Base-by-base conservation (phyloP, 2,797 vertebrate genomes). In the Remorina albescens region DNA sequence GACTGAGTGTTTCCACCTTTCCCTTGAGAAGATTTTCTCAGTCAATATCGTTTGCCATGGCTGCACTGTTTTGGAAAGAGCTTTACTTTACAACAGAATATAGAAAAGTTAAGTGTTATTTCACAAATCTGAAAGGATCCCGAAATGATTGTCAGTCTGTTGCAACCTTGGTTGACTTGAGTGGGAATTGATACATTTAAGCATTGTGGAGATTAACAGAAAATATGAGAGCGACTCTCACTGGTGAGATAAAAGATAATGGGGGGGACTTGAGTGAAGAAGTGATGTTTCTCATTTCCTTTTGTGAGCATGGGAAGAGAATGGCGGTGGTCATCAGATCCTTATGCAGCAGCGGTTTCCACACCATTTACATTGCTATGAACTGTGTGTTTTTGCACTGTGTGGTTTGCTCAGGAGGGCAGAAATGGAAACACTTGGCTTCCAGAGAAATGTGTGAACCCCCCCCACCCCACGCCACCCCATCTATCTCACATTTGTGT, bases 281-380 rank as follows among this genome's bases (percentile, higher is more conserved):
- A 75, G 75, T 37, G 62, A 84, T 87, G 81, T 85, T 87, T 91
- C 82, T 91, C 83, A 84, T 93, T 92, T 93, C 83, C 86, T 81
- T 63, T 71, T 67, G 72, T 64, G 86, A 64, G 72, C 67, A 82
- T 82, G 66, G 54, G 74, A 87, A 67, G 75, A 82, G 80, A 86
- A 82, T 54, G 80, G 70, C 82, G 84, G 47, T 88, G 93, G 93
- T 89, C 91, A 90, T 90, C 88, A 80, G 84, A 83, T 91, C 90
- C 88, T 87, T 59, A 34, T 87, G 87, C 91, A 86, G 81, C 63
- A 86, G 81, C 59, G 77, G 89, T 92, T 93, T 92, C 90, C 89
- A 92, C 90, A 85, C 89, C 90, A 92, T 93, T 92, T 93, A 90
- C 91, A 93, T 94, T 70, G 90, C 89, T 83, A 68, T 83, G 88